Conservation (phyloP, 2,888 invertebrate genomes). For the Perdita meconis region DNA sequence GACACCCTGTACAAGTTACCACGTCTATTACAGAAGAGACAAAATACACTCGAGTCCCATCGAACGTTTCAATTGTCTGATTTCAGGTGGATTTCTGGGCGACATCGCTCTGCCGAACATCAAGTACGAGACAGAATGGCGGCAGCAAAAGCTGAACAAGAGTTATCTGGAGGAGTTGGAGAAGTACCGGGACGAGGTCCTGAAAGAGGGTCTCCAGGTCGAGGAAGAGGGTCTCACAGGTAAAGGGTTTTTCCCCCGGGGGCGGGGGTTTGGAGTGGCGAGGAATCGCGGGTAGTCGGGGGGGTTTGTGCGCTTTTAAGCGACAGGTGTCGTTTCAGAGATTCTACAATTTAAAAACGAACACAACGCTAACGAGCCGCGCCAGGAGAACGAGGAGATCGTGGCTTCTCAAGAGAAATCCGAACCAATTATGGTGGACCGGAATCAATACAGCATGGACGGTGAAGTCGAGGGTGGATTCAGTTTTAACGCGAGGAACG, state of each 20-base stretch:
- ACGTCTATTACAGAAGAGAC: too few relatives aligned
- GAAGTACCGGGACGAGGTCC: slow-evolving; percentile 92
- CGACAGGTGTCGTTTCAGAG: slow-evolving; percentile 71
- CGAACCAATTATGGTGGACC: slow-evolving; percentile 72
- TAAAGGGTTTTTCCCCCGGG: slow-evolving; percentile 68
- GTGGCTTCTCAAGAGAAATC: slow-evolving; percentile 69
- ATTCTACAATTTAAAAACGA: slow-evolving; percentile 79
- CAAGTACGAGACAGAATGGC: slow-evolving; percentile 85
- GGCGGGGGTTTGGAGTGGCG: not conserved
- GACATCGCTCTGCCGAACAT: slow-evolving; percentile 92
- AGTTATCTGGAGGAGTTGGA: slow-evolving; percentile 92
- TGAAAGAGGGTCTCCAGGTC: slow-evolving; percentile 92
- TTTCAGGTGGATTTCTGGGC: slow-evolving; percentile 92
- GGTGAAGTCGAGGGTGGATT: slow-evolving; percentile 67
- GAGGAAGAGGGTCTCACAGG: slow-evolving; percentile 93
- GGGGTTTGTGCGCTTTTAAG: not conserved
- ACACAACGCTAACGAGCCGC: slow-evolving; percentile 62
- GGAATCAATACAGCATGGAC: slow-evolving; percentile 77
- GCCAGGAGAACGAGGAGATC: slow-evolving; percentile 64
- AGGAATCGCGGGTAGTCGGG: not conserved
- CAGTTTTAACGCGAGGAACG: slow-evolving; percentile 61
- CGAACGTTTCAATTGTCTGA: slow-evolving; percentile 57
- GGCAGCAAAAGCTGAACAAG: slow-evolving; percentile 87
- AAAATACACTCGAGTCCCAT: not conserved
- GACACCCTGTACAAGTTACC: too few relatives aligned